Conservation (phyloP, 2,113 vertebrate species). For the Cavia aperea region DNA sequence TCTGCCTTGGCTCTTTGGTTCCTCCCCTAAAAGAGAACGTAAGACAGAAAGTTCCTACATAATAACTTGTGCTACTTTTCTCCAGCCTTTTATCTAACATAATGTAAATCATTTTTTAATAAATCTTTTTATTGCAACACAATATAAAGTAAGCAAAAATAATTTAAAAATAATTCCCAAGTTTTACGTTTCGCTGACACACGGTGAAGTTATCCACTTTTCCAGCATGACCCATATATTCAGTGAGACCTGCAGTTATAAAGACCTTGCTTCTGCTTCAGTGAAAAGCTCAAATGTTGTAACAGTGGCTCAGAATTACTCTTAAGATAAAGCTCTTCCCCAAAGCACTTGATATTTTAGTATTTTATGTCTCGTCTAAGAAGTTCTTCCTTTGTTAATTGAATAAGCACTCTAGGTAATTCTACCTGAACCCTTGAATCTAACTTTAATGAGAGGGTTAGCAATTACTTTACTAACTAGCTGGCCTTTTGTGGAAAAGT, state of each 20-base stretch:
- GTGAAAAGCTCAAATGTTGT: background rate
- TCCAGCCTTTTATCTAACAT: background rate
- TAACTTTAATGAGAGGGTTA: background rate
- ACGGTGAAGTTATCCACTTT: slow-evolving; percentile 15
- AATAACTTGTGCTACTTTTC: background rate
- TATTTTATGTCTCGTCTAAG: background rate
- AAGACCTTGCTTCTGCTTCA: slow-evolving; percentile 19
- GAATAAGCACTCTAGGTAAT: background rate
- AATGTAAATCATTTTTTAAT: background rate
- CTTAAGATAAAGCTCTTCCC: background rate
- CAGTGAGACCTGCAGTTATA: background rate
- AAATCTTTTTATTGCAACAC: background rate
- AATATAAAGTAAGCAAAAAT: background rate
- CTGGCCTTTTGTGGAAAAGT: background rate
- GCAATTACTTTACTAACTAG: background rate
- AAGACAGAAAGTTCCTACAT: background rate
- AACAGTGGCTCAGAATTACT: background rate
- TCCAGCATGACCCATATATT: background rate
- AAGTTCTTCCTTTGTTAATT: slow-evolving; percentile 3
- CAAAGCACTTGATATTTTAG: background rate
- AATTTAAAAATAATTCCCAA: background rate
- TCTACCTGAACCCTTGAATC: background rate
- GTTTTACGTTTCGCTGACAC: background rate
- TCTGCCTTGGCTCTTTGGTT: background rate
- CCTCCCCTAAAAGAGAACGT: background rate